Base-by-base conservation (phyloP, 2,797 vertebrate species). In the Chelmon rostratus region DNA sequence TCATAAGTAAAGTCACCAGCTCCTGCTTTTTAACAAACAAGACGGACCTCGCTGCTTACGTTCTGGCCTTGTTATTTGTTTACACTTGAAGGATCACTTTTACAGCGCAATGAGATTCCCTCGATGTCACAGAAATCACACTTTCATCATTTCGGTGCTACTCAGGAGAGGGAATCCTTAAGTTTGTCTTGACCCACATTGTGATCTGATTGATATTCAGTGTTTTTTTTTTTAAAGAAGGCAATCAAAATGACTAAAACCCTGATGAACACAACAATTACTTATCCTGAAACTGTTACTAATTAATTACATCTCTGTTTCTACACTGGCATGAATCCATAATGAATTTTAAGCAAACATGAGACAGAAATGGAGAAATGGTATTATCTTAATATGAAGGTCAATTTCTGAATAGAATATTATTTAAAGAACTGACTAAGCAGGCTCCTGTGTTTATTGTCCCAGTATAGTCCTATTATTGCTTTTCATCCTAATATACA, bases 401-500 rank as follows among this genome's bases (percentile, higher is more conserved):
- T 88, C 78, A 76, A 70, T 83, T 79, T 86, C 78, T 90, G 81
- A 82, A 90, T 88, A 83, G 57, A 83, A 78, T 88, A 72, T 82
- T 78, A 88, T 87, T 84, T 86, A 79, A 82, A 91, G 83, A 91
- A 84, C 72, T 76, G 83, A 89, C 86, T 74, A 69, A 78, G 77
- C 68, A 74, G 81, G 76, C 69, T 89, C 66, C 72, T 86, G 71
- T 86, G 81, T 91, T 90, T 86, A 85, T 76, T 81, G 83, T 91
- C 89, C 87, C 83, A 91, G 90, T 88, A 83, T 89, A 86, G 82
- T 89, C 78, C 77, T 87, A 86, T 94, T 96, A 96, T 96, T 96
- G 95, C 95, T 95, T 92, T 94, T 92, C 78, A 82, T 91, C 90
- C 85, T 93, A 84, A 92, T 86, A 91, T 93, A 94, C 91, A 91